Conservation (phyloP, 2,797 vertebrate species). For the Lutjanus argentimaculatus region DNA sequence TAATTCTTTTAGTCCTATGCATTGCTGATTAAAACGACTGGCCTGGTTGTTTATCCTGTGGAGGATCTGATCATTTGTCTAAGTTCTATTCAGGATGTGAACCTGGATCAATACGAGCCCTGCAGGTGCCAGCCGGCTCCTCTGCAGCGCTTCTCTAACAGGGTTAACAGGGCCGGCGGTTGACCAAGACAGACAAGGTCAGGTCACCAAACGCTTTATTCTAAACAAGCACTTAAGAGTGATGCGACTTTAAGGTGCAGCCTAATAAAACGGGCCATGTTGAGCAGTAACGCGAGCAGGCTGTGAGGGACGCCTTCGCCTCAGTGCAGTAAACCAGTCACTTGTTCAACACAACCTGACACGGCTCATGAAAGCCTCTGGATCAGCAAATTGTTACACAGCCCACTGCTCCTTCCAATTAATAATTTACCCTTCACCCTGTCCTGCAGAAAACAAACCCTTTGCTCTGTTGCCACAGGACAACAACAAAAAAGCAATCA, state of each 20-base stretch:
- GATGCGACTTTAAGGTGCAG: conserved; percentile 45
- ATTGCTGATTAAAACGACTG: conserved; percentile 80
- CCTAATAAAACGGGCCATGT: conserved; percentile 53
- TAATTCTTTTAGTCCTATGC: conserved; percentile 71
- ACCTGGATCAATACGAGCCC: conserved; percentile 78
- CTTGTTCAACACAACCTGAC: conserved; percentile 84
- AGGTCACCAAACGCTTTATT: conserved; percentile 52
- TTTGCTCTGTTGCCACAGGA: conserved; percentile 66
- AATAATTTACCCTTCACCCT: conserved; percentile 85
- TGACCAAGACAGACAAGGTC: conserved; percentile 55
- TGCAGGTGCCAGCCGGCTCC: conserved; percentile 68
- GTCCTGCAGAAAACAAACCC: conserved; percentile 76
- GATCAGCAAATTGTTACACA: conserved; percentile 88
- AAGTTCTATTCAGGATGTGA: conserved; percentile 80
- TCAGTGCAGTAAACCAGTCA: conserved; percentile 78
- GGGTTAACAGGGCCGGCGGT: conserved; percentile 62
- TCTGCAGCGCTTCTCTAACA: conserved; percentile 52
- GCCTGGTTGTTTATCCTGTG: conserved; percentile 71
- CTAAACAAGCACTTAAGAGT: conserved; percentile 59
- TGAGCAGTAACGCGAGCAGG: conserved; percentile 56
- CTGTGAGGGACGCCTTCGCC: conserved; percentile 68
- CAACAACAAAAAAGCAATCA: conserved; percentile 73
- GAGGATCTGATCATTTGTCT: conserved; percentile 83
- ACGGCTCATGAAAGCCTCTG: conserved; percentile 79
- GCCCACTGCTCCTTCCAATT: conserved; percentile 83